phyloP scores from a whole-genome alignment of 2,797 vertebrate genomes.

The Corythornis leucogaster region DNA sequence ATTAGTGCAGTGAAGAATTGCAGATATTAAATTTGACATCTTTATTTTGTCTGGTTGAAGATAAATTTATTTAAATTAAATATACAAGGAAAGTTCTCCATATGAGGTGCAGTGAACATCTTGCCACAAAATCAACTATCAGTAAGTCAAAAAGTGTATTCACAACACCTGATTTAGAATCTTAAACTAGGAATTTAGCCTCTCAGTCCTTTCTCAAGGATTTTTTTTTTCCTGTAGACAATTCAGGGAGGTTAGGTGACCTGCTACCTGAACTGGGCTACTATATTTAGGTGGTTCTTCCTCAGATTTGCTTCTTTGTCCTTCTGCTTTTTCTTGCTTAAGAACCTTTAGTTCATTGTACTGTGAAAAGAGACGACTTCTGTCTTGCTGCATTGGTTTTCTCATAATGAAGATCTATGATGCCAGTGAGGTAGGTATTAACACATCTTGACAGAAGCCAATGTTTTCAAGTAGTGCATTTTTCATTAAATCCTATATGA shows the following conservation, averaged over 20 bases:
- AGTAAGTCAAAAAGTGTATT: background rate
- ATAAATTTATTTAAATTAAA: background rate
- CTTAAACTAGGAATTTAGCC: background rate
- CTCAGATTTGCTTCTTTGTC: background rate
- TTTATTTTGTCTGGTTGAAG: background rate
- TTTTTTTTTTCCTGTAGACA: background rate
- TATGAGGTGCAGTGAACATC: background rate
- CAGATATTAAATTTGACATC: background rate
- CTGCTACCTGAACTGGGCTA: background rate
- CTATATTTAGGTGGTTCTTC: background rate
- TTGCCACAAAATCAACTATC: background rate
- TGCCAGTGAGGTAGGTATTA: background rate
- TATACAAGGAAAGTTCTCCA: background rate
- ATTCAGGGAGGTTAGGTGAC: background rate
- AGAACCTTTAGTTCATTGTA: background rate
- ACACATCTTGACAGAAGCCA: background rate
- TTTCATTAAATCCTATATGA: background rate
- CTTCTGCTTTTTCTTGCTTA: background rate
- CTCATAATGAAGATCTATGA: background rate
- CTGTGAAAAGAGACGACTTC: background rate
- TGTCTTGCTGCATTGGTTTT: background rate
- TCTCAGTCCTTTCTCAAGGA: background rate
- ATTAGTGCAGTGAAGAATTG: background rate
- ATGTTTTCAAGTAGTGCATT: background rate
- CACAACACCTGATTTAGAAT: background rate